Conservation (phyloP, 92 coral and sea anemone species). For the Phenganax stokvisi region DNA sequence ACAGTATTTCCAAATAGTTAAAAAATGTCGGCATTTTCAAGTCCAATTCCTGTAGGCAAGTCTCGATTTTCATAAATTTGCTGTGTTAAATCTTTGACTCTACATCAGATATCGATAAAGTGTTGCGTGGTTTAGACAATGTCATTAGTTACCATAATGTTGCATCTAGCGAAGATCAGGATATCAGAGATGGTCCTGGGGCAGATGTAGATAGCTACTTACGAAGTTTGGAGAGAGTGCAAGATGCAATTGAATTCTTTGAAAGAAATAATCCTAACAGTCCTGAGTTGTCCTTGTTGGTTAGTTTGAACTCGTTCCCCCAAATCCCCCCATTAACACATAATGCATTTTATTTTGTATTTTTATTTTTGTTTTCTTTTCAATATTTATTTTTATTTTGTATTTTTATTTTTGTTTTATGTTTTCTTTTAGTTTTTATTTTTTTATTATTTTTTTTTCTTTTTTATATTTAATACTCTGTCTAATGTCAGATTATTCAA, state of each 20-base stretch:
- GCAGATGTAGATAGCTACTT: conserved; percentile 83
- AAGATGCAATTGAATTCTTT: conserved; percentile 96
- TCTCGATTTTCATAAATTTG: too few relatives aligned
- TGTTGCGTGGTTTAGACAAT: conserved; percentile 77
- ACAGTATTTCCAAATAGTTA: too few relatives aligned
- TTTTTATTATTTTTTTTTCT: too few relatives aligned
- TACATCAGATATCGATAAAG: conserved; percentile 67
- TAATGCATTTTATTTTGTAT: too few relatives aligned
- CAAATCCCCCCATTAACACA: too few relatives aligned
- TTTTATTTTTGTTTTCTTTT: too few relatives aligned
- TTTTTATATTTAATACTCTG: too few relatives aligned
- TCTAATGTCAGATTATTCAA: too few relatives aligned
- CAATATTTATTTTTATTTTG: too few relatives aligned
- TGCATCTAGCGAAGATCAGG: conserved; percentile 85
- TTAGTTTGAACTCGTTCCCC: conserved; percentile 24
- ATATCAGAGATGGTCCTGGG: conserved; percentile 88
- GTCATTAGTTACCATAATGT: conserved; percentile 96
- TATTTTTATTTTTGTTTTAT: too few relatives aligned
- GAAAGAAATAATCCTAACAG: conserved; percentile 93
- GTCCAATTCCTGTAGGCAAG: too few relatives aligned
- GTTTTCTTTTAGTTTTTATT: too few relatives aligned
- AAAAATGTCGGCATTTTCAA: not conserved
- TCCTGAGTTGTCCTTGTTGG: conserved; percentile 84
- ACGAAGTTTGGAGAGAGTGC: conserved; percentile 81
- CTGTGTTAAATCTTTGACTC: conserved; percentile 40